Conservation (phyloP, 2,888 invertebrate species). For the Eristalis intricaria region DNA sequence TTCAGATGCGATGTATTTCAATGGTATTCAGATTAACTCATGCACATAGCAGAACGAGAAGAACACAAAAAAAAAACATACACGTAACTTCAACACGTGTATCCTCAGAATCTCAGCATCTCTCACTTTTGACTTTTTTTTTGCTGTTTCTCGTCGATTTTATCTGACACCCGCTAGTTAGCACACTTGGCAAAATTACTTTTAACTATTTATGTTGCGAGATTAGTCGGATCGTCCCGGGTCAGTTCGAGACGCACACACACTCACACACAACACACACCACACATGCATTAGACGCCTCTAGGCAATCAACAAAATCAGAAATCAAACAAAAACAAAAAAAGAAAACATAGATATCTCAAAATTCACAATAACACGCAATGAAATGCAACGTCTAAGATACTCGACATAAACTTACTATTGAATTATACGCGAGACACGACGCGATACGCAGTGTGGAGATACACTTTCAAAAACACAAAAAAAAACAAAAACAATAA, state of each 20-base stretch:
- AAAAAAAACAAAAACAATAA: not conserved
- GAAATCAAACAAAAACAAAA: not conserved
- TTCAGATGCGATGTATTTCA: slow-evolving; percentile 21
- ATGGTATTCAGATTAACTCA: slow-evolving; percentile 65
- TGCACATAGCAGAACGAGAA: slow-evolving; percentile 38
- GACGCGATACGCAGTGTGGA: not conserved
- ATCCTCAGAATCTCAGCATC: not conserved
- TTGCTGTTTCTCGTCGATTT: not conserved
- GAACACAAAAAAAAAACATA: slow-evolving; percentile 13
- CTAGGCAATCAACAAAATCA: not conserved
- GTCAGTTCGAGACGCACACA: not conserved
- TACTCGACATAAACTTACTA: not conserved
- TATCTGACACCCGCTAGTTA: not conserved
- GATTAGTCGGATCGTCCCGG: not conserved
- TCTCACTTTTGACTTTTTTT: not conserved
- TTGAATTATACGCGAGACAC: not conserved
- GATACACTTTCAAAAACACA: not conserved
- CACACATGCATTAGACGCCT: not conserved
- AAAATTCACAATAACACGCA: slow-evolving; percentile 5
- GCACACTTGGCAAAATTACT: not conserved
- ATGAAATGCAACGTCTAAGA: not conserved
- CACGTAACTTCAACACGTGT: slow-evolving; percentile 56
- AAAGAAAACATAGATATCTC: slow-evolving; percentile 12
- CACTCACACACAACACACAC: slow-evolving; percentile 18
- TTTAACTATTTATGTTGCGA: not conserved